Conservation (phyloP, 2,888 invertebrate species). For the Siphlonurus alternatus region DNA sequence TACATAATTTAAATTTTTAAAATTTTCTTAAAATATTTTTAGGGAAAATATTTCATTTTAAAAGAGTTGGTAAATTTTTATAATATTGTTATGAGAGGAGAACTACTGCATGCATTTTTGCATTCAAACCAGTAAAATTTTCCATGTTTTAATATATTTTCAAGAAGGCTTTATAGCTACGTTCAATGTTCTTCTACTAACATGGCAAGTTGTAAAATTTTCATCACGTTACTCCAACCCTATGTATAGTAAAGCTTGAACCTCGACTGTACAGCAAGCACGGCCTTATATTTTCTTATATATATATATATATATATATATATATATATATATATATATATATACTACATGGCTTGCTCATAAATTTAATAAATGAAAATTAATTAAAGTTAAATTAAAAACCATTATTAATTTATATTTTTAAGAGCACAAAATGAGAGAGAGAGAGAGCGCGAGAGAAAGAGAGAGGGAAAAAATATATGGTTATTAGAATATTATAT, state of each 20-base stretch:
- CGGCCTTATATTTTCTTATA: background rate
- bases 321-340: background rate
- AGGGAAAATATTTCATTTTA: too few relatives aligned
- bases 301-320: background rate
- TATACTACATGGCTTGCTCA: background rate
- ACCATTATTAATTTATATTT: background rate
- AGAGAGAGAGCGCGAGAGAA: background rate
- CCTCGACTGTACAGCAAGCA: too few relatives aligned
- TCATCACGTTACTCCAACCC: background rate
- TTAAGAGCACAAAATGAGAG: background rate
- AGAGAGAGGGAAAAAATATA: background rate
- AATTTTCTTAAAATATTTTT: too few relatives aligned
- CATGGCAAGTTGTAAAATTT: constrained; percentile 3
- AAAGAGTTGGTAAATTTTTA: too few relatives aligned
- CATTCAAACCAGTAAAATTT: background rate
- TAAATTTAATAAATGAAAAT: background rate
- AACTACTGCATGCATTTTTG: background rate
- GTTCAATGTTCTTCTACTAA: background rate
- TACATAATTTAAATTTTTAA: too few relatives aligned
- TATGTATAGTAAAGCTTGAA: background rate
- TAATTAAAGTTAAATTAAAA: constrained; percentile 2
- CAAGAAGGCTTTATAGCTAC: constrained; percentile 1
- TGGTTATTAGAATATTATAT: background rate
- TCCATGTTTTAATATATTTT: background rate
- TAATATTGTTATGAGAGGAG: too few relatives aligned